Percentiles rank a stretch among this genome's conserved stretches.
Conservation (phyloP, 1,140 invertebrate species). For the Colletes gigas region DNA sequence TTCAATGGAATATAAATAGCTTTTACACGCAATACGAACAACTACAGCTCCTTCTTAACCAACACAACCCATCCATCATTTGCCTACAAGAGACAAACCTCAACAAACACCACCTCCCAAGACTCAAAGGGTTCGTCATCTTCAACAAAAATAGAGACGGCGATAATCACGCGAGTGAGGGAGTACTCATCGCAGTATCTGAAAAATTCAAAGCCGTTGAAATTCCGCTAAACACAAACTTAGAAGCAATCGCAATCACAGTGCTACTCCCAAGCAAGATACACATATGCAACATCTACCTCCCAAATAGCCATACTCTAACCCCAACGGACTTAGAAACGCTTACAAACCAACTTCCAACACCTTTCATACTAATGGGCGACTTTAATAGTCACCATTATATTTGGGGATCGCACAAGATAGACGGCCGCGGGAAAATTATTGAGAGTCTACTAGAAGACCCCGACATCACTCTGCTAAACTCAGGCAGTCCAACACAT, state of each 20-base stretch:
- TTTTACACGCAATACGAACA: too few species aligned
- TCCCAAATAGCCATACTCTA: slow-evolving; percentile 61
- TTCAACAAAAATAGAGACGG: slow-evolving; percentile 61
- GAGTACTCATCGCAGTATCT: slow-evolving; percentile 62
- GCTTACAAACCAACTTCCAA: slow-evolving; percentile 66
- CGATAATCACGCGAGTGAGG: slow-evolving; percentile 61
- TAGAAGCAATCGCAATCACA: slow-evolving; percentile 64
- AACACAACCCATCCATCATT: slow-evolving; percentile 51
- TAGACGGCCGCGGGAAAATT: slow-evolving; percentile 64
- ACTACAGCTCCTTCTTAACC: too few species aligned
- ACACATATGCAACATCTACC: slow-evolving; percentile 66
- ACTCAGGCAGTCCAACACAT: slow-evolving; percentile 61
- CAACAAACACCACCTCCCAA: slow-evolving; percentile 41
- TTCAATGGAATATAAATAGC: too few species aligned
- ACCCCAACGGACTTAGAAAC: slow-evolving; percentile 51
- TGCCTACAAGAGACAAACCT: slow-evolving; percentile 69
- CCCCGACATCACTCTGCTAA: slow-evolving; percentile 60
- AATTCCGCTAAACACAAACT: slow-evolving; percentile 59
- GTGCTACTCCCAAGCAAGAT: slow-evolving; percentile 47
- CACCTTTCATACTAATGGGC: slow-evolving; percentile 66
- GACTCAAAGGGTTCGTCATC: slow-evolving; percentile 50
- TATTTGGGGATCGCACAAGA: slow-evolving; percentile 67
- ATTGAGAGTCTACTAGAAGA: slow-evolving; percentile 60
- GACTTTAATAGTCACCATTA: slow-evolving; percentile 72
- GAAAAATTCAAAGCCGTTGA: slow-evolving; percentile 47